Conservation (phyloP, 2,113 vertebrate species). For the Paramisgurnus dabryanus region DNA sequence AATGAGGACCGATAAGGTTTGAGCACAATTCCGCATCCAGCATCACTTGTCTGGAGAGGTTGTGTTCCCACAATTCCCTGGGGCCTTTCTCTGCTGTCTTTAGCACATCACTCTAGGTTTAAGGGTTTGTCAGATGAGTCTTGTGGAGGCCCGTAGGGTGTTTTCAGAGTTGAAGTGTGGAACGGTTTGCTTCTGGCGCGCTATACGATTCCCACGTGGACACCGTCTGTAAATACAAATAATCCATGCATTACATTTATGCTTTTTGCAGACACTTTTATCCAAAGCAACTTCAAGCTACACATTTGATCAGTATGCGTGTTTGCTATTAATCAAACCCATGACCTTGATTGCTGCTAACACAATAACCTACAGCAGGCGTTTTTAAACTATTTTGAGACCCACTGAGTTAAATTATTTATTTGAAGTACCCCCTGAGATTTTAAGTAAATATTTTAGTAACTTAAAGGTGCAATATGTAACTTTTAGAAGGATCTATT, state of each 20-base stretch:
- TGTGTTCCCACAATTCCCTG: slow-evolving; percentile 44
- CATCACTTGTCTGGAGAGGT: slow-evolving; percentile 21
- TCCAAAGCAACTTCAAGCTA: no score
- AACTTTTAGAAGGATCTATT: no score
- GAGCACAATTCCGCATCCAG: neutral
- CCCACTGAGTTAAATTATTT: no score
- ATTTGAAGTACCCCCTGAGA: no score
- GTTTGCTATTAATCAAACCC: no score
- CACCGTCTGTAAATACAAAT: slow-evolving; percentile 84
- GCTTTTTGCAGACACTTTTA: neutral
- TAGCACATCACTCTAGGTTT: slow-evolving; percentile 41
- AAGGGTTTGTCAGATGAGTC: slow-evolving; percentile 89
- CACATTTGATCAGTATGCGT: no score
- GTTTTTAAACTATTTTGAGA: no score
- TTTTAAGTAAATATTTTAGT: no score
- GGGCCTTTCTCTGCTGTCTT: slow-evolving; percentile 24
- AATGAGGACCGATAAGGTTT: slow-evolving; percentile 1
- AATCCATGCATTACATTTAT: neutral
- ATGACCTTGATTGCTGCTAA: no score
- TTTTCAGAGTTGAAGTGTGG: slow-evolving; percentile 99
- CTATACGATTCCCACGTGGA: slow-evolving; percentile 96
- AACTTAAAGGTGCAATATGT: no score
- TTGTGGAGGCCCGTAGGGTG: slow-evolving; percentile 97
- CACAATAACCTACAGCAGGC: no score
- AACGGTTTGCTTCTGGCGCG: slow-evolving; percentile 98